Evolutionary conservation across 2,113 vertebrate genomes (phyloP).

Genomic region (Conger conger): DNA sequence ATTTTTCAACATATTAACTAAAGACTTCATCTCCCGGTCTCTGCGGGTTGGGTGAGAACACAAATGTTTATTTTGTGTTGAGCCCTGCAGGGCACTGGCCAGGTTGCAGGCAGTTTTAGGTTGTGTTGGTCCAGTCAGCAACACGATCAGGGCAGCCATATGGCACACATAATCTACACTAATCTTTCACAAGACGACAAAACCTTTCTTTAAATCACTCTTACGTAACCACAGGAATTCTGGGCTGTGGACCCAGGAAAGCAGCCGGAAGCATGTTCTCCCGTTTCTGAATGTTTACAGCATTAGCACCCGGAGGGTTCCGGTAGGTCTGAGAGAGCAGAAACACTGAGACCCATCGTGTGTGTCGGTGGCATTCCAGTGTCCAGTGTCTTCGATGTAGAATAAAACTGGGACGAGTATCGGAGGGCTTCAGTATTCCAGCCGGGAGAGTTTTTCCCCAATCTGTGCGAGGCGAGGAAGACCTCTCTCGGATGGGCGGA

Average conservation of each 20-base stretch:
- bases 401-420: neutral
- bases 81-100: neutral
- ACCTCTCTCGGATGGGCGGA: neutral
- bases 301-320: neutral
- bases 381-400: neutral
- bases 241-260: neutral
- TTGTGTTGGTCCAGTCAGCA: constrained; percentile 18
- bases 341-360: no score
- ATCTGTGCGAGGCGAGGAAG: neutral
- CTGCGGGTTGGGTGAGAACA: no score
- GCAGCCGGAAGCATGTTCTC: neutral
- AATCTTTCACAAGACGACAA: constrained; percentile 37
- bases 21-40: neutral
- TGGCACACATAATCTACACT: constrained; percentile 37
- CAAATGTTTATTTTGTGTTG: no score
- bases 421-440: neutral
- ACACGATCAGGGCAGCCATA: constrained; percentile 30
- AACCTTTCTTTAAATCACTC: constrained; percentile 24
- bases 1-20: neutral
- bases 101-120: neutral
- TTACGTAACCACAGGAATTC: constrained; percentile 25
- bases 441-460: neutral
- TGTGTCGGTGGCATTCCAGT: neutral
- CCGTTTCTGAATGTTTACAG: neutral
- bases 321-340: neutral